phyloP scores from a whole-genome alignment of 2,888 invertebrate genomes.

The Callosobruchus maculatus region DNA sequence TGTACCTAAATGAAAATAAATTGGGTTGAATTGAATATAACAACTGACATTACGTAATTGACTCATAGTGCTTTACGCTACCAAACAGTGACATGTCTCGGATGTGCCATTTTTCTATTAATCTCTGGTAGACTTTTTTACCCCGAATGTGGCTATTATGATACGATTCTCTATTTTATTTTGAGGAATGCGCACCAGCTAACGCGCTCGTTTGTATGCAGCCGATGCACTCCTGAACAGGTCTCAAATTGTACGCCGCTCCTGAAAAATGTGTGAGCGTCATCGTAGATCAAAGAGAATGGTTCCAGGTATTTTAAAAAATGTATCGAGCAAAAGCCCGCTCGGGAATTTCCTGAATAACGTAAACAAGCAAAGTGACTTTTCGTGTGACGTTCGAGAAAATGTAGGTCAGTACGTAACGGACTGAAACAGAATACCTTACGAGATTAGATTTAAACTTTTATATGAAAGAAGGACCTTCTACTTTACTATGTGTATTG shows the following conservation, averaged over 20 bases:
- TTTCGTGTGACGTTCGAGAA: background rate
- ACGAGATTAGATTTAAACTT: background rate
- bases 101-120: no score
- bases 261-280: background rate
- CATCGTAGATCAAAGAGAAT: background rate
- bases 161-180: no score
- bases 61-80: no score
- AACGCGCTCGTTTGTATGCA: constrained; percentile 5
- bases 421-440: background rate
- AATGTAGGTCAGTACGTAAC: background rate
- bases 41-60: no score
- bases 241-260: background rate
- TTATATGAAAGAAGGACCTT: background rate
- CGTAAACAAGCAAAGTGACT: background rate
- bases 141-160: no score
- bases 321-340: background rate
- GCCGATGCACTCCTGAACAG: background rate
- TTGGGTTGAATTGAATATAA: no score
- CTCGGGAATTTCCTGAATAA: background rate
- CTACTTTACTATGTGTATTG: background rate
- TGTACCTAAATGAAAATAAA: no score
- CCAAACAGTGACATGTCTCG: no score
- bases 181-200: no score
- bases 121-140: no score
- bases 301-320: background rate